Conservation (phyloP, 64 coral and sea anemone species). For the Porites lutea region DNA sequence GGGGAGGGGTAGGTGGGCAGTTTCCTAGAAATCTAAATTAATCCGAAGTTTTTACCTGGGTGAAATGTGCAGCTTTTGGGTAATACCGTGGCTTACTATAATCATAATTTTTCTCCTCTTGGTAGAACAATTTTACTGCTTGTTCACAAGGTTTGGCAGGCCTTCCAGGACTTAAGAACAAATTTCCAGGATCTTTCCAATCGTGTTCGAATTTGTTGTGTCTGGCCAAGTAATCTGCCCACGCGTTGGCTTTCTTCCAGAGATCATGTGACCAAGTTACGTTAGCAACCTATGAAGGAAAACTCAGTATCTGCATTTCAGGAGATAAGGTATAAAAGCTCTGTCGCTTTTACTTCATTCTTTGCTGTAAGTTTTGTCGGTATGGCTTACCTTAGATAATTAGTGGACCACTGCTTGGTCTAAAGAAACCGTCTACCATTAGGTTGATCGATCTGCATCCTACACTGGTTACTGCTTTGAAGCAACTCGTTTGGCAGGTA, state of each 20-base stretch:
- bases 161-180: neutral
- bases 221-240: conserved; percentile 20
- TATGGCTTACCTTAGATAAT: too few species aligned
- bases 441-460: too few species aligned
- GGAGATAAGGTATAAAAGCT: neutral
- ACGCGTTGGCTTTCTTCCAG: neutral
- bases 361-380: too few species aligned
- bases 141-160: neutral
- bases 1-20: too few species aligned
- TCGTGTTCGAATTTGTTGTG: conserved; percentile 19
- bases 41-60: conserved; percentile 5
- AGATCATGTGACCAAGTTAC: conserved; percentile 12
- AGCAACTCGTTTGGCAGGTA: too few species aligned
- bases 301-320: neutral
- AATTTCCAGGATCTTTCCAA: neutral
- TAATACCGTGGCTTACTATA: conserved; percentile 14
- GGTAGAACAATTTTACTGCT: conserved; percentile 14
- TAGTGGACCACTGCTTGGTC: too few species aligned
- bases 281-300: neutral
- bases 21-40: too few species aligned
- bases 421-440: too few species aligned
- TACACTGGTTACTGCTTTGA: too few species aligned
- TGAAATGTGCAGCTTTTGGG: conserved; percentile 6
- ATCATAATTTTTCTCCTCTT: conserved; percentile 36
- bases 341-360: too few species aligned